These are phyloP conservation scores for Chironomus tentans DNA, from an alignment of 2,888 invertebrate genomes.

Conservation along the genomic window DNA sequence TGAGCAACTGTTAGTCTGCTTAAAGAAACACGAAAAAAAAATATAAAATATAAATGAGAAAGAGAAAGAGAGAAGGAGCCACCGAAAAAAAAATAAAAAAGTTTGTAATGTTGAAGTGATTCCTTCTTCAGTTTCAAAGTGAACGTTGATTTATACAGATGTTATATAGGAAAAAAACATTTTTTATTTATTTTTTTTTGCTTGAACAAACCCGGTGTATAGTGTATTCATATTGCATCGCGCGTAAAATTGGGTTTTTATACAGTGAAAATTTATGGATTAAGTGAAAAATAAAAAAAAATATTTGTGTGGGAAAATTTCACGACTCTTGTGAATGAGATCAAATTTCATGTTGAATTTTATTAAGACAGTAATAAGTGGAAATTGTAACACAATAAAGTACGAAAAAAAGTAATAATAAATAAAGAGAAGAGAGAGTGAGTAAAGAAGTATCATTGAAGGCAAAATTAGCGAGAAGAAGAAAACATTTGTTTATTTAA, in stretches of 20 bases:
- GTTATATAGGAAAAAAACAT: neutral
- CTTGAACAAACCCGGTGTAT: neutral
- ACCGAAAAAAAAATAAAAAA: conserved; percentile 6
- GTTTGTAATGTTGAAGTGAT: neutral
- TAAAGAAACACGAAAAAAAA: neutral
- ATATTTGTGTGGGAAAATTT: conserved; percentile 16
- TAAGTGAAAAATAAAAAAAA: neutral
- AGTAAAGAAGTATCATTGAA: neutral
- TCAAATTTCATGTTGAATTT: conserved; percentile 10
- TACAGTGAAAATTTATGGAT: neutral
- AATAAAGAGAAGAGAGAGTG: no score
- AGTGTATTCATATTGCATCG: neutral
- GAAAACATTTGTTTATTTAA: conserved; percentile 22
- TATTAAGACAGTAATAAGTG: conserved; percentile 1
- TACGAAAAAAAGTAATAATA: neutral
- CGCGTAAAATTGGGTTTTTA: neutral
- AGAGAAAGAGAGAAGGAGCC: conserved; percentile 8
- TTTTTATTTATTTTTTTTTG: neutral
- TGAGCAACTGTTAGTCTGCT: neutral
- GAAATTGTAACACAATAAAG: neutral
- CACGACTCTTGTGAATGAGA: conserved; percentile 13
- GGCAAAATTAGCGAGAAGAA: neutral
- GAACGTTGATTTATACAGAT: conserved; percentile 10
- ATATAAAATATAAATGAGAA: neutral
- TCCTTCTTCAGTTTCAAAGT: conserved; percentile 16